Percentiles rank a stretch among this genome's conserved stretches.
phyloP scores from a whole-genome alignment of 2,888 invertebrate genomes.

The Orchestes rusci region DNA sequence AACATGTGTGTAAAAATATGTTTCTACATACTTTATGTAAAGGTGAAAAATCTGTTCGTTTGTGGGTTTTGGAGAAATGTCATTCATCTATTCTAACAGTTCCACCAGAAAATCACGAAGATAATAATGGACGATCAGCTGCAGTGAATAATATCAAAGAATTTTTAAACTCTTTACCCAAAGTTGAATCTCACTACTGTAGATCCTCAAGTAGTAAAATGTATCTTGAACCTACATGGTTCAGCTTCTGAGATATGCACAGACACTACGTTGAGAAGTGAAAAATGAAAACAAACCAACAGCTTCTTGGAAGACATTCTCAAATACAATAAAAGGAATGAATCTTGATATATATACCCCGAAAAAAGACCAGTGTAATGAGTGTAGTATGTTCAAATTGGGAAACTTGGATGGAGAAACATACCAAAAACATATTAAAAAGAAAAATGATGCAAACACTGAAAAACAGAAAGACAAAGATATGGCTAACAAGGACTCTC shows the following conservation, averaged over 20 bases:
- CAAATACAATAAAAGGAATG: background rate
- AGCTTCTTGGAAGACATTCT: too few species aligned
- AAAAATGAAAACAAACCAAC: too few species aligned
- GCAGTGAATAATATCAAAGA: background rate
- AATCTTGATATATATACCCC: background rate
- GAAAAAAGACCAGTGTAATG: background rate
- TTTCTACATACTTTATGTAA: background rate
- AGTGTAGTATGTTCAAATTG: background rate
- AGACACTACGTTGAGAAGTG: too few species aligned
- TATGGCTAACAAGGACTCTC: background rate
- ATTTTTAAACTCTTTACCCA: background rate
- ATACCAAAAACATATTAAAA: background rate
- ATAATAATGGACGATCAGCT: background rate
- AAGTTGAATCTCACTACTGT: background rate
- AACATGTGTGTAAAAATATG: background rate
- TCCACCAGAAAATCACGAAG: background rate
- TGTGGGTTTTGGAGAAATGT: background rate
- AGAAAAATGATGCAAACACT: background rate
- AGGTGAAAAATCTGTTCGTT: background rate
- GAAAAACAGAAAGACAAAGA: background rate
- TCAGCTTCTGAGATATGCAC: too few species aligned
- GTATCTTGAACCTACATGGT: background rate
- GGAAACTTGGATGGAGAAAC: background rate
- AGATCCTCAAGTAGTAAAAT: background rate
- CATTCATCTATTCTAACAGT: background rate